A percentile compares a stretch with the other conserved stretches of the same genome.
Conservation (phyloP, 2,113 vertebrate species). For the Rhagologus leucostigma region DNA sequence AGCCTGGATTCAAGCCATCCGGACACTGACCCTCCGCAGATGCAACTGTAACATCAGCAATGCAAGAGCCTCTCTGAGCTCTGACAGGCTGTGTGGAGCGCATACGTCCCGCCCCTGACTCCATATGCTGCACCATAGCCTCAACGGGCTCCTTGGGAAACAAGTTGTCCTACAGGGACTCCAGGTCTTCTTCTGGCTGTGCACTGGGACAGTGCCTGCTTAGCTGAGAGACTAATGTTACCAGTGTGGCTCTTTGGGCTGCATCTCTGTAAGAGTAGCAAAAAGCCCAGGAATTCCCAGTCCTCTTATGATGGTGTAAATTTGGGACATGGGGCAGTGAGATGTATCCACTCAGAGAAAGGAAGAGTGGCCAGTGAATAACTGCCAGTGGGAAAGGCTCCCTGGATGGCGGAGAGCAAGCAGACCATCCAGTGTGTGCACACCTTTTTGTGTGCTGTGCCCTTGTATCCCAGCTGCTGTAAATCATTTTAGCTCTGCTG, state of each 20-base stretch:
- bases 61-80: not conserved
- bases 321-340: rapidly evolving
- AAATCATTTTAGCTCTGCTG: not conserved
- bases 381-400: not conserved
- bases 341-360: not conserved
- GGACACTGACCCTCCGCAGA: not conserved
- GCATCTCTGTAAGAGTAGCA: not conserved
- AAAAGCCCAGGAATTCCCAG: not conserved
- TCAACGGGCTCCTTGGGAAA: rapidly evolving
- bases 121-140: rapidly evolving
- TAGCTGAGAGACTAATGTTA: not conserved
- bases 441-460: not conserved
- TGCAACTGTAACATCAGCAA: not conserved
- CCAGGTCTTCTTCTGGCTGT: not conserved
- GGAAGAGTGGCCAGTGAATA: not conserved
- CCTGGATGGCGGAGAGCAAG: not conserved
- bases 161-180: not conserved
- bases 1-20: constrained; percentile 5
- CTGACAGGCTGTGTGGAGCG: not conserved
- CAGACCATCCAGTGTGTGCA: not conserved
- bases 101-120: not conserved
- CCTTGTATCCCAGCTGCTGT: not conserved
- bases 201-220: not conserved
- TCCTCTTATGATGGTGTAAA: not conserved
- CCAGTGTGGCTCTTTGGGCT: not conserved